Base-by-base conservation (phyloP, 2,888 invertebrate species). In the Hydropsyche betteni region DNA sequence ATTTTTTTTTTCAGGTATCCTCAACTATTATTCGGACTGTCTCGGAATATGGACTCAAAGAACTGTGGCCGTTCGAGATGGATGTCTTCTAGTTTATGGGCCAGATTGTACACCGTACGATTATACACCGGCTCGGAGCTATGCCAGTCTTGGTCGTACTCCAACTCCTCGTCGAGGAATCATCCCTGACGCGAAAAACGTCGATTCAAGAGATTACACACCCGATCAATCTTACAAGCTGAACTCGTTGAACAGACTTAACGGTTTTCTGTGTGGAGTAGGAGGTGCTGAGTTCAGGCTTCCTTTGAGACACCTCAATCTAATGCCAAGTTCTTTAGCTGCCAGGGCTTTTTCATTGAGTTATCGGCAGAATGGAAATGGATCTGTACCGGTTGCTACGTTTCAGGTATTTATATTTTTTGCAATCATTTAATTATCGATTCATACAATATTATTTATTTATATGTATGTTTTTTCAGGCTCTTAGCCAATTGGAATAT, bases 401-500 rank as follows among this genome's bases (percentile, higher is more conserved):
- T 79, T 80, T 68, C 80, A 80, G 79, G 80, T 80, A 16, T 24
- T 24, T 10, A 44, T 44, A 44, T 44, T 44, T 1, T 14, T 8
- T 58, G 6, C 4, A 58, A 24, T 58, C 1, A 58, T 70, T 8
- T 0, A 14, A 68, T 68, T 44, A 44, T 44, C 44, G 10, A 44
- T 10, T 44, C 24, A 4, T 64, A 33, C 33, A 71, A 44, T 68
- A n/a, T 68, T 10, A 24, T 14, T 24, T 24, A 38, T 24, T 68
- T 14, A 24, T 33, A n/a, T 14, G 36, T 69, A 38, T 69, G 5
- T 34, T 84, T 84, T 90, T 89, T 74, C 88, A 93, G 93, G 90
- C 91, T 82, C 89, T 90, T 84, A 91, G 89, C 82, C 91, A 91
- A 83, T 88, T 89, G 81, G 89, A 90, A 81, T 93, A 92, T 84